phyloP scores from a whole-genome alignment of 1,140 invertebrate genomes.

The Papilio xuthus region DNA sequence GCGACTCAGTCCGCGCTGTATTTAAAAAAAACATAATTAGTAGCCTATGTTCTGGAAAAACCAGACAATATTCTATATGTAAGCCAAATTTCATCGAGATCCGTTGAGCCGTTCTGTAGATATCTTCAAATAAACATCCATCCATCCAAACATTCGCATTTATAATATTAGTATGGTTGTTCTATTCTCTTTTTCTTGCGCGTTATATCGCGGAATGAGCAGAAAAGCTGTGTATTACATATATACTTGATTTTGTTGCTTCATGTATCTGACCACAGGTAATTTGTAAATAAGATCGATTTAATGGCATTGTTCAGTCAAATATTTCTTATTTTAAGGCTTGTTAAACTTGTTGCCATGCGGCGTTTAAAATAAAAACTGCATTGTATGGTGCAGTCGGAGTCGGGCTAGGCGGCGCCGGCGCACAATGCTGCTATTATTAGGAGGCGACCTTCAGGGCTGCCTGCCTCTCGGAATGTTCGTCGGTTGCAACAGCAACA shows the following conservation, averaged over 20 bases:
- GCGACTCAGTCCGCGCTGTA: too few relatives aligned
- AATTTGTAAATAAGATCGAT: neutral
- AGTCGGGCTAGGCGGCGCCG: conserved; percentile 46
- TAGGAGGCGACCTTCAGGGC: conserved; percentile 71
- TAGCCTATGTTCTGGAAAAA: too few relatives aligned
- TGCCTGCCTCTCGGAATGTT: conserved; percentile 59
- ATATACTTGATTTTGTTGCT: neutral
- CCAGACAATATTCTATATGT: too few relatives aligned
- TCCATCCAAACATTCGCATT: too few relatives aligned
- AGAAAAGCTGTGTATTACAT: neutral
- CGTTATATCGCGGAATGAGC: neutral
- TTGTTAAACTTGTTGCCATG: conserved; percentile 17
- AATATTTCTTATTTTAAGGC: conserved; percentile 11
- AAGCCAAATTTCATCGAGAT: too few relatives aligned
- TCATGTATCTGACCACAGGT: neutral
- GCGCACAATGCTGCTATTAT: conserved; percentile 58
- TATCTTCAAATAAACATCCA: too few relatives aligned
- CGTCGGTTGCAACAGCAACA: conserved; percentile 50
- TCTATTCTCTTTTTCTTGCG: too few relatives aligned
- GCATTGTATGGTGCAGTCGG: conserved; percentile 6
- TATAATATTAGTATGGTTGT: too few relatives aligned
- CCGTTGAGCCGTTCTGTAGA: too few relatives aligned
- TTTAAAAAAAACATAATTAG: too few relatives aligned
- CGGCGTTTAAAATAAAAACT: conserved; percentile 2
- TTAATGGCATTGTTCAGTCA: neutral